A percentile compares a stretch with the other conserved stretches of the same genome.
phyloP scores from a whole-genome alignment of 2,797 vertebrate genomes.

The Chaenodraco wilsoni region DNA sequence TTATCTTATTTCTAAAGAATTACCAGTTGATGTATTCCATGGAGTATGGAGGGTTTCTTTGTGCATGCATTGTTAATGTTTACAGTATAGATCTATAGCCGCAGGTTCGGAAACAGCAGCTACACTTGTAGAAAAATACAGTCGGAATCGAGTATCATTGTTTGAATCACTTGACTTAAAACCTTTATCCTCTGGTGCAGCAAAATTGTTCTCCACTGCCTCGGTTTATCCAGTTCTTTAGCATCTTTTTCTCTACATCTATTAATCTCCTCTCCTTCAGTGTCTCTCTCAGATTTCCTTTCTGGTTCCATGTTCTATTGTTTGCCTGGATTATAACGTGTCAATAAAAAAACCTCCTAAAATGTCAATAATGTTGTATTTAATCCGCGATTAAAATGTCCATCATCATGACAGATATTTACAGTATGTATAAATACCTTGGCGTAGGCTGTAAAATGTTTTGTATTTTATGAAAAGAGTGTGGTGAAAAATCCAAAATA shows the following conservation, averaged over 20 bases:
- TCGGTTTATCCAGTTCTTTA: too few species aligned
- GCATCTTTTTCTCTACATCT: too few species aligned
- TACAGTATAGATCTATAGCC: constrained; percentile 6
- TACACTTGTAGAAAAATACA: neutral
- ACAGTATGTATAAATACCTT: neutral
- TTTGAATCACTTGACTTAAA: neutral
- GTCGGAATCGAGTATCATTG: neutral
- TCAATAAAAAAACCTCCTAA: neutral
- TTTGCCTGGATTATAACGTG: constrained; percentile 5
- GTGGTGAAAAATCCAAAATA: neutral
- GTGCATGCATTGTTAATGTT: constrained; percentile 13
- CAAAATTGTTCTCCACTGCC: too few species aligned
- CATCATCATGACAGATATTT: neutral
- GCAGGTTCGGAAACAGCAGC: constrained; percentile 3
- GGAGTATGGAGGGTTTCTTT: neutral
- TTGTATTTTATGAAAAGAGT: neutral
- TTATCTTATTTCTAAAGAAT: neutral
- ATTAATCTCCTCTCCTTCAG: too few species aligned
- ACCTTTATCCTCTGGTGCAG: too few species aligned
- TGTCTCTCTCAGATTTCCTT: too few species aligned
- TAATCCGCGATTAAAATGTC: neutral
- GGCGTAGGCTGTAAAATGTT: neutral
- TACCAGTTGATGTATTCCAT: neutral
- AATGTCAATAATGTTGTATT: neutral
- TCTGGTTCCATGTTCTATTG: neutral